These are phyloP conservation scores for Drosophila sucinea DNA, from an alignment of 1,140 invertebrate genomes.

Conservation along the genomic window DNA sequence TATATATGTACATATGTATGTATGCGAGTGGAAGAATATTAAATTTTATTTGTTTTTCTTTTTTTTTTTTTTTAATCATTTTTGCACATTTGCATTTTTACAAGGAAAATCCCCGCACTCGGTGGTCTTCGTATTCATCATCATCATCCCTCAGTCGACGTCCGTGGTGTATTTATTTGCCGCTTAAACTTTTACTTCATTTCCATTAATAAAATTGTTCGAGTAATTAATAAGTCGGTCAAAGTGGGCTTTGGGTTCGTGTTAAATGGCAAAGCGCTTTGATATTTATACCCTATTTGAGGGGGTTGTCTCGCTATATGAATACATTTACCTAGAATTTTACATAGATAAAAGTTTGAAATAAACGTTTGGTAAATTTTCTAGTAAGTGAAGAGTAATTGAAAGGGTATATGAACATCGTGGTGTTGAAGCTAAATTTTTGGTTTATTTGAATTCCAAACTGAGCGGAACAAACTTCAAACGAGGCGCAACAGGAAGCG, in stretches of 20 bases:
- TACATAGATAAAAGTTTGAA: no score
- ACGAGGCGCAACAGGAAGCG: constrained; percentile 49
- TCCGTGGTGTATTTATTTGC: constrained; percentile 3
- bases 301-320: background rate
- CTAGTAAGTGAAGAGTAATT: no score
- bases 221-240: constrained; percentile 60
- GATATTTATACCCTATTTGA: constrained; percentile 21
- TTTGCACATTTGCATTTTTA: constrained; percentile 1
- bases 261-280: constrained; percentile 51
- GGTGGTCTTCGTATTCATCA: background rate
- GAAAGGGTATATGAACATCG: background rate
- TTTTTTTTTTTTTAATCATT: constrained; percentile 13
- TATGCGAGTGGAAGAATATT: background rate
- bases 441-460: constrained; percentile 53
- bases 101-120: background rate
- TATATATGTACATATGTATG: background rate
- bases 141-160: background rate
- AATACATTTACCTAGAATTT: no score
- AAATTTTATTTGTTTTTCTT: constrained; percentile 10
- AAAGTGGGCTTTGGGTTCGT: constrained; percentile 26
- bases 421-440: constrained; percentile 21
- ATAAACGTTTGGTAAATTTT: no score
- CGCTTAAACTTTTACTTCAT: constrained; percentile 35
- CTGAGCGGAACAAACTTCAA: constrained; percentile 63
- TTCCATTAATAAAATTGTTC: constrained; percentile 48